Evolutionary conservation across 2,888 invertebrate genomes (phyloP).

Genomic region (Drosophila subsilvestris): DNA sequence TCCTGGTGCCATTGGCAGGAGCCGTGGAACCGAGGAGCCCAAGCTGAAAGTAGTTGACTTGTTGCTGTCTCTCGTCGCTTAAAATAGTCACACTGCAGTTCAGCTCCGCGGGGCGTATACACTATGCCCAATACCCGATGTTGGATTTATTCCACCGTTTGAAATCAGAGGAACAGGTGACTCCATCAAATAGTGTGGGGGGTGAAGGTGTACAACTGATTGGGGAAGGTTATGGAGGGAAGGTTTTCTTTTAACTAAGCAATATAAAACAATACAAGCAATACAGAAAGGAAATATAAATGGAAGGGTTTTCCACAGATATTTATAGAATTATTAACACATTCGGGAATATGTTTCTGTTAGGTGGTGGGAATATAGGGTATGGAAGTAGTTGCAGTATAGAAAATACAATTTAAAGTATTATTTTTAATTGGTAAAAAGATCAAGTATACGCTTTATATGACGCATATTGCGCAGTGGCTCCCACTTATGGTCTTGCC

Average conservation of each 20-base stretch:
- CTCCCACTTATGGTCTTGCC: not conserved
- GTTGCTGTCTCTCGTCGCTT: constrained; percentile 52
- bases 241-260: not conserved
- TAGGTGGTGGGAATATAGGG: too few relatives aligned
- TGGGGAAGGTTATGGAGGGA: not conserved
- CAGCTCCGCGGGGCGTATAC: constrained; percentile 63
- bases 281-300: not conserved
- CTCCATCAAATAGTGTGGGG: not conserved
- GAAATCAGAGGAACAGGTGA: not conserved
- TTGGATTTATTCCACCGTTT: not conserved
- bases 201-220: not conserved
- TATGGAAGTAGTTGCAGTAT: too few relatives aligned
- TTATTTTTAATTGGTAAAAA: too few relatives aligned
- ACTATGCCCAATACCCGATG: not conserved
- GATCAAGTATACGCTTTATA: too few relatives aligned
- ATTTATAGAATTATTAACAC: not conserved
- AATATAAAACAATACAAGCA: not conserved
- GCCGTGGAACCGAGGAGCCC: constrained; percentile 23
- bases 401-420: too few relatives aligned
- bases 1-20: constrained; percentile 66
- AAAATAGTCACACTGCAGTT: constrained; percentile 45
- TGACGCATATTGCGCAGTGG: not conserved
- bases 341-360: not conserved
- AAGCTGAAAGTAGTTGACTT: constrained; percentile 43
- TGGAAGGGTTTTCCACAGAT: not conserved